phyloP scores from a whole-genome alignment of 2,797 vertebrate genomes.

The Danio choprae region DNA sequence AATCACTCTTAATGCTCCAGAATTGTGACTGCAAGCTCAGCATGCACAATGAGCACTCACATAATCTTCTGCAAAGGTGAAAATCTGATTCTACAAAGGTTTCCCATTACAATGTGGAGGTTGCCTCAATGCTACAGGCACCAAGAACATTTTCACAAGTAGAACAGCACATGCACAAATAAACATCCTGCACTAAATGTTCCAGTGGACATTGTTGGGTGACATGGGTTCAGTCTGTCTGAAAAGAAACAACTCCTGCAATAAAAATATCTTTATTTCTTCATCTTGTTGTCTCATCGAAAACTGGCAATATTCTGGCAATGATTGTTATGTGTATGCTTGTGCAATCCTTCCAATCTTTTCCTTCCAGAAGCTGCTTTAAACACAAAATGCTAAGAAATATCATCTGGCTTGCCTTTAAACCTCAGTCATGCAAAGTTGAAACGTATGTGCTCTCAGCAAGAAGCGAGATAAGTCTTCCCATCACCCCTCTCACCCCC shows the following conservation, averaged over 20 bases:
- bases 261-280: background rate
- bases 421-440: constrained; percentile 8
- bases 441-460: constrained; percentile 47
- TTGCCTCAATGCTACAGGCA: background rate
- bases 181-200: background rate
- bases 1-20: background rate
- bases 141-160: background rate
- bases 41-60: background rate
- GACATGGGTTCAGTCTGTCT: background rate
- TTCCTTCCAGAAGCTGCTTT: constrained; percentile 16
- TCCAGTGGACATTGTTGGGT: background rate
- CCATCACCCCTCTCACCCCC: background rate
- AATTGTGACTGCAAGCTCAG: background rate
- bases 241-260: background rate
- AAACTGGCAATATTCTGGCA: constrained; percentile 1
- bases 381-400: constrained; percentile 21
- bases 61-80: background rate
- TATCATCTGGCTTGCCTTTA: constrained; percentile 30
- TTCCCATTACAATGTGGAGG: background rate
- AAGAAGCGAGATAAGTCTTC: constrained; percentile 47
- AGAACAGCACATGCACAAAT: background rate
- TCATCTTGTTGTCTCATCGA: background rate
- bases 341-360: constrained; percentile 24
- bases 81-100: background rate
- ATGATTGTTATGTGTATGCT: background rate